A percentile compares a stretch with the other conserved stretches of the same genome.
Evolutionary conservation across 2,113 vertebrate genomes (phyloP).

Genomic region (Oncorhynchus tshawytscha): DNA sequence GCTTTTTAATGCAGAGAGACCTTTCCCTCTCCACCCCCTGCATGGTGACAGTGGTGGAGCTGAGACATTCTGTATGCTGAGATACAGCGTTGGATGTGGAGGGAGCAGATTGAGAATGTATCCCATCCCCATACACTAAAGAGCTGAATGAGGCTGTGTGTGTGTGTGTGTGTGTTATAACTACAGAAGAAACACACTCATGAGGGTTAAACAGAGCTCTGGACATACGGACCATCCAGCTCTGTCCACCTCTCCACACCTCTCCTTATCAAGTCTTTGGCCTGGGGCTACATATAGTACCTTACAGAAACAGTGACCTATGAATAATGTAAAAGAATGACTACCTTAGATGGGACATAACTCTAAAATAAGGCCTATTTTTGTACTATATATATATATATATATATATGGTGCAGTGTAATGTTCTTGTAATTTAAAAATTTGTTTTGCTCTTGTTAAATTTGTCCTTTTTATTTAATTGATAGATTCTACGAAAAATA

Average conservation of each 20-base stretch:
- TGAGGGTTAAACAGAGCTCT: conserved; percentile 35
- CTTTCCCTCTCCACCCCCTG: conserved; percentile 6
- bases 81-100: conserved; percentile 46
- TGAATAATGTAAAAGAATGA: conserved; percentile 69
- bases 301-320: conserved; percentile 64
- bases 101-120: conserved; percentile 62
- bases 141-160: conserved; percentile 65
- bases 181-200: conserved; percentile 48
- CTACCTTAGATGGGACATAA: conserved; percentile 66
- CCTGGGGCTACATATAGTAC: conserved; percentile 64
- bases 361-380: conserved; percentile 88
- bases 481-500: conserved; percentile 93
- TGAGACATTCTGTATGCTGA: conserved; percentile 38
- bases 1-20: conserved; percentile 15
- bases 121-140: conserved; percentile 64
- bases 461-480: conserved; percentile 91
- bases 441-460: conserved; percentile 56
- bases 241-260: conserved; percentile 38
- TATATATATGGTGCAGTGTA: conserved; percentile 92
- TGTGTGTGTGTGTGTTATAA: conserved; percentile 29
- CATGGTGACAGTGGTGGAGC: neutral
- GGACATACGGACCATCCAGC: conserved; percentile 19
- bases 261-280: conserved; percentile 43
- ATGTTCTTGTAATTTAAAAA: conserved; percentile 96
- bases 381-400: conserved; percentile 88